Evolutionary conservation across 2,888 invertebrate genomes (phyloP).

Genomic region (Harpalus rufipes): DNA sequence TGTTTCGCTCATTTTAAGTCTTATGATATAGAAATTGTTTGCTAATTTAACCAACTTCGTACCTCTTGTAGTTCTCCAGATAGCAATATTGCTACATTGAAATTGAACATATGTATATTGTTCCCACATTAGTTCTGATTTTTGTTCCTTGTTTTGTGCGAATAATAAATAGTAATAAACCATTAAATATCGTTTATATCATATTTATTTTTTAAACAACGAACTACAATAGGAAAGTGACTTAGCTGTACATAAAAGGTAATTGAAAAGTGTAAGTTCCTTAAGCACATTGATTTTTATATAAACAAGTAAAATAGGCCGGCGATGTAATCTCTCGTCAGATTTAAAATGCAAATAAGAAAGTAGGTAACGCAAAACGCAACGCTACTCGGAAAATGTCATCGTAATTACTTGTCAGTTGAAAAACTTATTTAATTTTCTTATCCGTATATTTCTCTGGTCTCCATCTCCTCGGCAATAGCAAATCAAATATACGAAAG

Average conservation of each 20-base stretch:
- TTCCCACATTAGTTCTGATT: too few relatives aligned
- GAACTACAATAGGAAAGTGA: neutral
- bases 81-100: too few relatives aligned
- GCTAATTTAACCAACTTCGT: too few relatives aligned
- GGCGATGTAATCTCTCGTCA: slow-evolving; percentile 14
- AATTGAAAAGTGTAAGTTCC: slow-evolving; percentile 1
- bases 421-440: slow-evolving; percentile 51
- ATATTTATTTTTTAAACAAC: too few relatives aligned
- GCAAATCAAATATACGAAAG: slow-evolving; percentile 53
- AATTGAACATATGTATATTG: too few relatives aligned
- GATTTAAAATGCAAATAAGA: slow-evolving; percentile 50
- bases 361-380: slow-evolving; percentile 23
- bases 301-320: neutral
- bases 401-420: slow-evolving; percentile 51
- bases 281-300: neutral
- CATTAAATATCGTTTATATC: too few relatives aligned
- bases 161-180: too few relatives aligned
- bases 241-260: neutral
- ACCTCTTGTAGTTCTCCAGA: too few relatives aligned
- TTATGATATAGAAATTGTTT: too few relatives aligned
- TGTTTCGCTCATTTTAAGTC: too few relatives aligned
- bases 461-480: neutral
- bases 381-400: slow-evolving; percentile 23
- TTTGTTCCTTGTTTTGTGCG: too few relatives aligned
- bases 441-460: slow-evolving; percentile 36